Base-by-base conservation (phyloP, 2,797 vertebrate species). In the Scarus forsteni region DNA sequence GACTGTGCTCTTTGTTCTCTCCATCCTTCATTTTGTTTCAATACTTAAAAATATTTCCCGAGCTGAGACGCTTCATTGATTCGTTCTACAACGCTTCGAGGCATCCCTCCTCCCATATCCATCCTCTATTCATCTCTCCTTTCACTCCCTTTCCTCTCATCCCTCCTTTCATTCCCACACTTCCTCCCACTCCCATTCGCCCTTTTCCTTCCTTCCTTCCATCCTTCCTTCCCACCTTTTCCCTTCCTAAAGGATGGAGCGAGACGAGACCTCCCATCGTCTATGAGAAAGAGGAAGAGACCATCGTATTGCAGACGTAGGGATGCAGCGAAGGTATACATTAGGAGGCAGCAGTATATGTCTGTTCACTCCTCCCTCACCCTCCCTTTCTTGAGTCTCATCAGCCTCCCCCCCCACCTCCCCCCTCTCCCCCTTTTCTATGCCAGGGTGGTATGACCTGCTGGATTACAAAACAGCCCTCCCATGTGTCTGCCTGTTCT, bases 391-490 rank as follows among this genome's bases (percentile, higher is more conserved):
- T 60, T 13, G 72, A 70, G 66, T 68, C 87, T 76, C 65, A 53
- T 63, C 79, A 64, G 52, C 60, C 55, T 45, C 74, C 71, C 48
- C 63, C 63, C 78, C 71, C 48, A 56, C 77, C 66, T 6, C 66
- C 36, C 14, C 67, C 83, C 76, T 70, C 66, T 72, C 67, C 78
- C 84, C 76, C 34, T 56, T 67, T 62, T 56, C 76, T 61, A 85
- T 87, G 84, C 80, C 88, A 82, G 87, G 90, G 89, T 95, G 94
- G 94, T 95, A 95, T 90, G 86, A 93, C 93, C 95, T 94, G 89
- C 88, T 85, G 89, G 88, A 93, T 94, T 95, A 95, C 93, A 94
- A 94, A 95, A 94, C 92, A 93, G 90, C 92, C 93, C 94, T 94
- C 94, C 93, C 94, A 91, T 94, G 93, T 93, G 93, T 89, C 91